Percentiles rank a stretch among this genome's conserved stretches.
Evolutionary conservation across 2,888 invertebrate species (phyloP).

Genomic region (Crepidodera aurea): DNA sequence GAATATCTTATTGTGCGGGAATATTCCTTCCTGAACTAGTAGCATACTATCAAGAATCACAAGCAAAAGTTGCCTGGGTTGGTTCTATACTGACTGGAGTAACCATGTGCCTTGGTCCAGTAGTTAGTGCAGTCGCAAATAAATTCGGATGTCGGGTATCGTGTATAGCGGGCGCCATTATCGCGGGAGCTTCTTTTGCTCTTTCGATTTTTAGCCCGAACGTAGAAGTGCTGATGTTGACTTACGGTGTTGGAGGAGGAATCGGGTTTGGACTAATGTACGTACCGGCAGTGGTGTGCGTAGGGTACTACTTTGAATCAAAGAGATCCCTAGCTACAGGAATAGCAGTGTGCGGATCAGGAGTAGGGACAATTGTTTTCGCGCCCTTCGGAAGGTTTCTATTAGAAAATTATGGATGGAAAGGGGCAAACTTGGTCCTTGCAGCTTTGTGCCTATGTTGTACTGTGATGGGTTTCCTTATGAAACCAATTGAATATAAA

Average conservation of each 20-base stretch:
- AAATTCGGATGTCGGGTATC: constrained; percentile 92
- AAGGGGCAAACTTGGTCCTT: constrained; percentile 86
- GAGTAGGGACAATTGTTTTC: constrained; percentile 93
- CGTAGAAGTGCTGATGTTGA: constrained; percentile 88
- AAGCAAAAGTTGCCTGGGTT: constrained; percentile 92
- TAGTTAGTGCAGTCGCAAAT: constrained; percentile 94
- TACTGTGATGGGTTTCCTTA: constrained; percentile 84
- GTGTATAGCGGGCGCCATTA: constrained; percentile 88
- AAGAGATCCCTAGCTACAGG: constrained; percentile 93
- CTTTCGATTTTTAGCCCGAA: constrained; percentile 85
- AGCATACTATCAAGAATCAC: constrained; percentile 81
- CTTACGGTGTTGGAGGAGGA: constrained; percentile 77
- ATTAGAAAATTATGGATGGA: constrained; percentile 84
- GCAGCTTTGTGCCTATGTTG: constrained; percentile 91
- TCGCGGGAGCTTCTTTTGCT: constrained; percentile 85
- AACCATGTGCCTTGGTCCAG: constrained; percentile 92
- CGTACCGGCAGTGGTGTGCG: constrained; percentile 94
- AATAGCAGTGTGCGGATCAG: constrained; percentile 95
- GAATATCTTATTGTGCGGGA: constrained; percentile 96
- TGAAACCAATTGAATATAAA: constrained; percentile 68
- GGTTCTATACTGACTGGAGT: constrained; percentile 94
- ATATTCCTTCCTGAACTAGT: constrained; percentile 86
- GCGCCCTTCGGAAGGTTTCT: constrained; percentile 89
- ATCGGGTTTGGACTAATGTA: constrained; percentile 60
- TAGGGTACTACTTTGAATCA: constrained; percentile 96